Evolutionary conservation across 2,888 invertebrate species (phyloP), one percentile per base, ranked within the genome.

Genomic region (Camponotus fellah): DNA sequence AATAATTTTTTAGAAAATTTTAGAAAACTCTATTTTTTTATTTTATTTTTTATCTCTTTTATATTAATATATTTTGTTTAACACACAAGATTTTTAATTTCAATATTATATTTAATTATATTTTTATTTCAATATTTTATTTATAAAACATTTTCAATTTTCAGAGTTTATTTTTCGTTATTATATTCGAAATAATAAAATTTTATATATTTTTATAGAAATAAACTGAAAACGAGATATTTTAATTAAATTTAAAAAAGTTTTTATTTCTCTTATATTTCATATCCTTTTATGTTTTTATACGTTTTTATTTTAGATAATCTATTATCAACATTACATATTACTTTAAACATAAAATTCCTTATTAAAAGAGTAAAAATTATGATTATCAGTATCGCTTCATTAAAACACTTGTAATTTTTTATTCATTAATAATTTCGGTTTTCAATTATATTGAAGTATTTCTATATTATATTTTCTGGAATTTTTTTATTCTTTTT

Each of bases 201-300:
- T 58, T 58, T 21, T 58, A 21, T 4, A 4, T 46, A 3, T 46
- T 62, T 62, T 62, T 62, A 62, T 17, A n/a, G 3, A 53, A n/a
- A 53, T 34, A 17, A 32, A 62, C 8, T 62, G 17, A 34, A 62
- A 37, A 62, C 53, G 8, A 53, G 53, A 53, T 62, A 62, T 37
- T 62, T 62, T 32, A 34, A 62, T 62, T 58, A 10, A 58, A 58
- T 60, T 37, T 37, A 34, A 62, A 62, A 62, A 14, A 26, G 26
- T 26, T 26, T 17, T n/a, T 9, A 34, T 62, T 12, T 53, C n/a
- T 53, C 53, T 53, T n/a, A 53, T 53, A 53, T 53, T n/a, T n/a
- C n/a, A 53, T 53, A 53, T 53, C 8, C 8, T n/a, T 14, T 6
- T 17, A 62, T 5, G 17, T n/a, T 17, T 34, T 32, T 34, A 8